phyloP scores from a whole-genome alignment of 1,140 invertebrate genomes.

The Goniozus legneri region DNA sequence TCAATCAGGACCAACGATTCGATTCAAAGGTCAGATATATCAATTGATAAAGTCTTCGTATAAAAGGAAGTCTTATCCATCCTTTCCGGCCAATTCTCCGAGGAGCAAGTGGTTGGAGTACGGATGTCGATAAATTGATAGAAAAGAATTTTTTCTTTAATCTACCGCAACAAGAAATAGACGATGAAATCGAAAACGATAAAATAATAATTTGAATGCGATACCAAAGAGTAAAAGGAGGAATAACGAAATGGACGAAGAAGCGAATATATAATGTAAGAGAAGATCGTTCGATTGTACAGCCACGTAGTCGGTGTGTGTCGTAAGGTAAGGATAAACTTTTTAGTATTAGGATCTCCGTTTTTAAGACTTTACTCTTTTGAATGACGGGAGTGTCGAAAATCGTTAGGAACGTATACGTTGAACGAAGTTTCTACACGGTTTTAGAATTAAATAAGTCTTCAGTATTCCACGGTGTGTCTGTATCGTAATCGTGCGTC shows the following conservation, averaged over 20 bases:
- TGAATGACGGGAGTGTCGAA: not conserved
- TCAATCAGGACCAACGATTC: no score
- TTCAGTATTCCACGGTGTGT: conserved; percentile 33
- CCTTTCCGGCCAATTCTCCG: no score
- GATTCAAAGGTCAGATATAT: no score
- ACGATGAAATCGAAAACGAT: no score
- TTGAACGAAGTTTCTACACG: conserved; percentile 5
- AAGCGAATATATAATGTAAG: conserved; percentile 6
- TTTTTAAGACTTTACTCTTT: conserved; percentile 20
- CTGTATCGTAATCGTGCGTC: conserved; percentile 30
- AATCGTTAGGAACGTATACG: not conserved
- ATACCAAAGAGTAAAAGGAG: no score
- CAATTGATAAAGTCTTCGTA: no score
- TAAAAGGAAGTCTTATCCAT: no score
- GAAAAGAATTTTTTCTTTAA: no score
- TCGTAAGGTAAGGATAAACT: conserved; percentile 23
- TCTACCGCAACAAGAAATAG: no score
- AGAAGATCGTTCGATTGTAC: conserved; percentile 16
- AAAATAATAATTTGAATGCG: no score
- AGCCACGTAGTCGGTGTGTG: conserved; percentile 22
- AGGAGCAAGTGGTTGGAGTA: no score
- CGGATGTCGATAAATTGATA: no score
- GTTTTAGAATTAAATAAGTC: conserved; percentile 22
- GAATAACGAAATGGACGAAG: not conserved
- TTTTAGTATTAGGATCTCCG: conserved; percentile 23